Base-by-base conservation (phyloP, 2,888 invertebrate species). In the Andrena minutula region DNA sequence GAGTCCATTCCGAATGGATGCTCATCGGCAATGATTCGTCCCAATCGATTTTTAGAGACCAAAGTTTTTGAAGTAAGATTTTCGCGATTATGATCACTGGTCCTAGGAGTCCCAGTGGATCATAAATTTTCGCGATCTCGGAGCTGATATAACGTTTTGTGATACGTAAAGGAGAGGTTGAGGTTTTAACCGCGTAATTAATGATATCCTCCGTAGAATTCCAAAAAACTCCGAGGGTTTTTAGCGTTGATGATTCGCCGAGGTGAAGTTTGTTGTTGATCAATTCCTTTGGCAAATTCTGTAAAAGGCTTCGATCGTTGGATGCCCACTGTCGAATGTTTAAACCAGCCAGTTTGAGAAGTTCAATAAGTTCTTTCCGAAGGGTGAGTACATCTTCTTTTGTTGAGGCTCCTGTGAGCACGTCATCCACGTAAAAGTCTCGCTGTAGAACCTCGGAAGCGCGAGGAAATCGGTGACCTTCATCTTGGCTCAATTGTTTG, bases 391-490 rank as follows among this genome's bases (percentile, higher is more conserved):
- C n/a, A 26, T 41, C 47, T 8, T 28, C n/a, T 0, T 7, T 23
- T 3, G 28, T 49, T 4, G 64, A 65, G 3, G 60, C 8, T 10
- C 70, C 60, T 5, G 60, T 49, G 10, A 70, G 30, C 0, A 8
- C 60, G 28, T 70, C 70, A 16, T 60, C 70, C 4, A 70, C 71
- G 20, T 61, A 71, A 26, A 61, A 32, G 20, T 60, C 60, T 8
- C 32, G 61, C 0, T 10, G 49, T 0, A 71, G n/a, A 6, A 32
- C 12, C 2, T 61, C 5, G 0, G 49, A 26, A 0, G 49, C 61
- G 2, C 30, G 1, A 5, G 32, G 8, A 16, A 47, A 71, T 10
- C 28, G 41, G 2, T 47, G 0, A 16, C 30, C 41, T 49, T 61
- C 60, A 16, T 30, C 60, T 0, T 47, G 41, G 1, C 30, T 30